Percentiles rank a stretch among this genome's conserved stretches.
These are phyloP conservation scores for Lepas anatifera DNA, from an alignment of 2,888 invertebrate species.

Conservation along the genomic window DNA sequence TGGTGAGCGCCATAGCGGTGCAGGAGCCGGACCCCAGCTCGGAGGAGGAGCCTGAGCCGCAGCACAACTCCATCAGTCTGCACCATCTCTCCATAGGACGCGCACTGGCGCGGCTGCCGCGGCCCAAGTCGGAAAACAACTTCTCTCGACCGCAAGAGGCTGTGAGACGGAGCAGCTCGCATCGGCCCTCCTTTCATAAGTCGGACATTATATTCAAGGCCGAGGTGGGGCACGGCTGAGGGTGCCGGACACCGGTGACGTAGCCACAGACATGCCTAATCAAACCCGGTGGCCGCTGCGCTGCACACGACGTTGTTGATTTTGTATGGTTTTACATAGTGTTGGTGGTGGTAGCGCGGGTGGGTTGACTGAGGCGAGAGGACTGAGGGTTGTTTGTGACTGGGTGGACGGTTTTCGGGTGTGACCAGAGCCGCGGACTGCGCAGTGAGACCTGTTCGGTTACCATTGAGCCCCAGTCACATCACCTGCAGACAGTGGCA, in stretches of 20 bases:
- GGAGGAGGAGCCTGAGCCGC: slow-evolving; percentile 21
- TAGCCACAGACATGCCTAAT: slow-evolving; percentile 24
- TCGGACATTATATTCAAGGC: slow-evolving; percentile 21
- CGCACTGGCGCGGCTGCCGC: slow-evolving; percentile 39
- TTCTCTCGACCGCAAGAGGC: slow-evolving; percentile 22
- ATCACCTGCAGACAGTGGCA: too few species aligned
- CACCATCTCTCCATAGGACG: slow-evolving; percentile 25
- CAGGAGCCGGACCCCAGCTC: slow-evolving; percentile 39
- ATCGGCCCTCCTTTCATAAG: slow-evolving; percentile 26
- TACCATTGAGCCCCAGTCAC: too few species aligned
- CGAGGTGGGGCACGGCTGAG: slow-evolving; percentile 24
- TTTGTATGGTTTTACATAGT: slow-evolving; percentile 24
- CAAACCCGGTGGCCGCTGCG: slow-evolving; percentile 25
- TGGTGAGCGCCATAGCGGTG: slow-evolving; percentile 81
- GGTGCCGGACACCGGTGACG: slow-evolving; percentile 18
- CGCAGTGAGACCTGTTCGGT: too few species aligned
- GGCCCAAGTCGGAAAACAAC: slow-evolving; percentile 58
- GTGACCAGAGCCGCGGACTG: too few species aligned
- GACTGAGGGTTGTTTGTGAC: too few species aligned
- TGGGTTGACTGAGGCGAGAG: too few species aligned
- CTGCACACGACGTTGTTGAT: slow-evolving; percentile 25
- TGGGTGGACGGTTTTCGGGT: too few species aligned
- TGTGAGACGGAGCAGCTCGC: slow-evolving; percentile 19
- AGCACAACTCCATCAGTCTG: slow-evolving; percentile 21
- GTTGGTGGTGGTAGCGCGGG: slow-evolving; percentile 15